These are phyloP conservation scores for Rhingia campestris DNA, from an alignment of 2,888 invertebrate genomes.

Conservation along the genomic window DNA sequence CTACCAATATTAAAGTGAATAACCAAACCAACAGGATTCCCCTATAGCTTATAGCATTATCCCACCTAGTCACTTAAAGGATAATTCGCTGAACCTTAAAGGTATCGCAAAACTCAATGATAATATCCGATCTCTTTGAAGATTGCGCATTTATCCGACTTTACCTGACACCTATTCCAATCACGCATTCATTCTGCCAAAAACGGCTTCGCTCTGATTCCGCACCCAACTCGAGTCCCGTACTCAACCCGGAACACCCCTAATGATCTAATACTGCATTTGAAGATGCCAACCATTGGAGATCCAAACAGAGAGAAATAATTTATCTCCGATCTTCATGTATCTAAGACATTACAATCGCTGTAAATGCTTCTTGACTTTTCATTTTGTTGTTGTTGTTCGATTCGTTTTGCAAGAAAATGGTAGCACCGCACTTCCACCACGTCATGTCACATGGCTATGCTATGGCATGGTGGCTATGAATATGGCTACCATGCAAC, in stretches of 20 bases:
- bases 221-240: not conserved
- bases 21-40: too few relatives aligned
- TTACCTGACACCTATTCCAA: too few relatives aligned
- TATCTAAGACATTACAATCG: conserved; percentile 83
- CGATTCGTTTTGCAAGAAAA: conserved; percentile 29
- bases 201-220: conserved; percentile 8
- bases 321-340: conserved; percentile 82
- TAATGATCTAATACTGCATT: conserved; percentile 59
- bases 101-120: too few relatives aligned
- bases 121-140: too few relatives aligned
- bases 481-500: conserved; percentile 7
- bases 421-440: conserved; percentile 41
- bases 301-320: conserved; percentile 76
- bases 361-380: conserved; percentile 83
- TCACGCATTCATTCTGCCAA: not conserved
- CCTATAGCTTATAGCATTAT: too few relatives aligned
- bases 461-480: not conserved
- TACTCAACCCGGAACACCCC: not conserved
- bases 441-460: conserved; percentile 11
- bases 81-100: too few relatives aligned
- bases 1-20: too few relatives aligned
- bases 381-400: conserved; percentile 66
- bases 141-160: too few relatives aligned
- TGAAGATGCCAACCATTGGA: conserved; percentile 23
- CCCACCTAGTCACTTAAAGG: too few relatives aligned